phyloP scores from a whole-genome alignment of 2,888 invertebrate genomes.

The Drosophila anceps region DNA sequence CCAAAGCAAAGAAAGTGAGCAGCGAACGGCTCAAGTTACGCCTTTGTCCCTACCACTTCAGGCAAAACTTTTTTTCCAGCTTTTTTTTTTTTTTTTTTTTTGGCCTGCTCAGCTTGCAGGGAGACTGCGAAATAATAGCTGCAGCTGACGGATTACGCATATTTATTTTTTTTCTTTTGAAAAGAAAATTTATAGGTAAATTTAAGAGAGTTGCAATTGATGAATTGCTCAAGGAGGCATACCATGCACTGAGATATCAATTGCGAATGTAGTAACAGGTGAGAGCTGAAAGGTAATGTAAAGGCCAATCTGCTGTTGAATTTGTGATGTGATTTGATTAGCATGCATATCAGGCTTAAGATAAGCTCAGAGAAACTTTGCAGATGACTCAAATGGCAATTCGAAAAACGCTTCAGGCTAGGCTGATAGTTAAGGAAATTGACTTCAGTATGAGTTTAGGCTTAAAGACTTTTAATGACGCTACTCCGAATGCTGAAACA shows the following conservation, averaged over 20 bases:
- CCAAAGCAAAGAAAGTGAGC: not conserved
- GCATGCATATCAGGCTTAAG: not conserved
- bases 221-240: not conserved
- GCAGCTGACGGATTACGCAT: constrained; percentile 3
- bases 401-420: not conserved
- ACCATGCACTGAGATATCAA: not conserved
- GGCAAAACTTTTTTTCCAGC: not conserved
- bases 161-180: not conserved
- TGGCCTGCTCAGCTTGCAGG: not conserved
- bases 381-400: not conserved
- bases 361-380: not conserved
- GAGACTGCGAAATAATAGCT: not conserved
- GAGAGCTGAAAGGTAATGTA: not conserved
- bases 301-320: not conserved
- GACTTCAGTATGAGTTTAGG: not conserved
- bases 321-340: not conserved
- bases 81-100: not conserved
- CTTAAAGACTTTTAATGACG: not conserved
- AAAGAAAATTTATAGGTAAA: not conserved
- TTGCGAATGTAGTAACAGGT: not conserved
- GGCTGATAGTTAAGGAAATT: not conserved
- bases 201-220: not conserved
- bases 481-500: too few species aligned
- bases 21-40: constrained; percentile 1
- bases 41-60: not conserved